Evolutionary conservation across 2,113 vertebrate genomes (phyloP).

Genomic region (Corvus cornix): DNA sequence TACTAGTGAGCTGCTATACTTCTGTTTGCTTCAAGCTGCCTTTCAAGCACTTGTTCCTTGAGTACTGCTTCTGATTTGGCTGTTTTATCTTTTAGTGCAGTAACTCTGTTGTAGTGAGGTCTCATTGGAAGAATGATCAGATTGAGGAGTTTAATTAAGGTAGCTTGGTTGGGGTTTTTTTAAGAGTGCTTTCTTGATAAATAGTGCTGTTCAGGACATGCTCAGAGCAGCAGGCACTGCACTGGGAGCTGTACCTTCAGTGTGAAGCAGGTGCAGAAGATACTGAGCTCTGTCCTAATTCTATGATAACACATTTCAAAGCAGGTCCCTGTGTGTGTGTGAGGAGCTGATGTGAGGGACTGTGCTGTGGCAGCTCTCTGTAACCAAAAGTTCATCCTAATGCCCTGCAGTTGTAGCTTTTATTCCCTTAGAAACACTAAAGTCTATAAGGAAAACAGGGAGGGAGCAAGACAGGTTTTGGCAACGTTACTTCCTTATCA

Average conservation of each 20-base stretch:
- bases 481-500: background rate
- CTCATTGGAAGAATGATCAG: background rate
- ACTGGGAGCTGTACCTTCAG: background rate
- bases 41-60: background rate
- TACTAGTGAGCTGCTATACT: background rate
- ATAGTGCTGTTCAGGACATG: background rate
- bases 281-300: background rate
- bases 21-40: background rate
- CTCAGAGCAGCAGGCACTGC: background rate
- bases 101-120: background rate
- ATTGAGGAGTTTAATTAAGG: background rate
- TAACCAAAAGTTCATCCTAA: background rate
- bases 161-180: background rate
- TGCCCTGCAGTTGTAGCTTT: background rate
- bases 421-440: background rate
- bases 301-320: background rate
- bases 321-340: background rate
- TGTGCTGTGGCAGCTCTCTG: background rate
- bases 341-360: background rate
- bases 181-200: background rate
- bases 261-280: background rate
- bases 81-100: background rate
- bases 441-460: background rate
- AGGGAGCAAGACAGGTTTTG: background rate
- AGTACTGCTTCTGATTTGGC: background rate